These are phyloP conservation scores for Astur gentilis DNA, from an alignment of 2,113 vertebrate species.

Conservation along the genomic window DNA sequence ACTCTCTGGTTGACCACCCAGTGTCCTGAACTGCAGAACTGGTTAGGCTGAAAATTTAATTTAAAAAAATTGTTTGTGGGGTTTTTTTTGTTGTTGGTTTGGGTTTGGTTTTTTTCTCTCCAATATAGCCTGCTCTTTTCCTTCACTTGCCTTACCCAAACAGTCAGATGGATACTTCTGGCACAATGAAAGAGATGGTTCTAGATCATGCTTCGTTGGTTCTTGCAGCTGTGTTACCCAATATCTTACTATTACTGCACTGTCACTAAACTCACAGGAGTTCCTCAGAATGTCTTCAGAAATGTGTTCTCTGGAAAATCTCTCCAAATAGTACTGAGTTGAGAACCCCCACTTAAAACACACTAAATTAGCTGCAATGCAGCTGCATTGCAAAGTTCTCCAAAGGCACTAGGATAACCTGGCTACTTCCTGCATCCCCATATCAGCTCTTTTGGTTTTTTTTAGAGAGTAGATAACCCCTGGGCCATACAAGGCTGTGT, in stretches of 20 bases:
- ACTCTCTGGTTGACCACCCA: neutral
- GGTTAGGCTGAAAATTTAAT: neutral
- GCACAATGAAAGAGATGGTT: neutral
- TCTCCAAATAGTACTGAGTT: neutral
- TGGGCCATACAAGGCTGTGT: neutral
- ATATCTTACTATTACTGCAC: neutral
- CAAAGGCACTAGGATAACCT: neutral
- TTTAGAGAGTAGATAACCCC: neutral
- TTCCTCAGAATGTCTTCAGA: neutral
- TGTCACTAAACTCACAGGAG: neutral
- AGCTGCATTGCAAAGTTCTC: neutral
- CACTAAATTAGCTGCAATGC: neutral
- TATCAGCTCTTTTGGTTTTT: neutral
- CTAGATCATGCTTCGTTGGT: neutral
- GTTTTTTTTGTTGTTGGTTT: accelerated
- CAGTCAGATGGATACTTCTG: neutral
- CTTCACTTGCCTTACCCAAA: neutral
- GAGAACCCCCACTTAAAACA: neutral
- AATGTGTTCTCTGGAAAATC: neutral
- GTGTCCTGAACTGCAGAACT: neutral
- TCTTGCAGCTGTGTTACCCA: neutral
- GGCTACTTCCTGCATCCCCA: neutral
- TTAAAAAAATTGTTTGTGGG: neutral
- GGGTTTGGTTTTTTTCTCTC: accelerated
- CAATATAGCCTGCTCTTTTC: neutral